A percentile compares a stretch with the other conserved stretches of the same genome.
These are phyloP conservation scores for Trachelipus rathkii DNA, from an alignment of 1,140 invertebrate genomes.

Conservation along the genomic window DNA sequence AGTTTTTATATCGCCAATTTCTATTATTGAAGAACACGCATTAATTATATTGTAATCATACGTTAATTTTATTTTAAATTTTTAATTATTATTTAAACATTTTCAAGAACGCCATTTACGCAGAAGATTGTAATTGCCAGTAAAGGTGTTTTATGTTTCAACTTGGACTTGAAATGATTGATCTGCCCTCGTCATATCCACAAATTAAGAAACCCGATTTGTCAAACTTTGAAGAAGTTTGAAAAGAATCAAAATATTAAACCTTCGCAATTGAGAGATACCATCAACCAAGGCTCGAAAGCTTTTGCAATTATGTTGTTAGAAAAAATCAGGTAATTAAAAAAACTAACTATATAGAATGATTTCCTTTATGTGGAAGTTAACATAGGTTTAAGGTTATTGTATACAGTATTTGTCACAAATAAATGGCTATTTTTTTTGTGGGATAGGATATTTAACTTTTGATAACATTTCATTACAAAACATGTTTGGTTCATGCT, in stretches of 20 bases:
- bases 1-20: no score
- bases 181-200: conserved; percentile 61
- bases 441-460: no score
- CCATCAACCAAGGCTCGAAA: conserved; percentile 69
- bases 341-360: conserved; percentile 37
- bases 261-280: conserved; percentile 62
- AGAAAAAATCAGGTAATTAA: conserved; percentile 76
- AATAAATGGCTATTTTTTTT: no score
- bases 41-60: no score
- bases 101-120: conserved; percentile 65
- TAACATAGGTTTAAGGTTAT: no score
- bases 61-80: no score
- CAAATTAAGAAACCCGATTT: conserved; percentile 78
- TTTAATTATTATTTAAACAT: no score
- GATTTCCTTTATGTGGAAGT: no score
- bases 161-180: conserved; percentile 65
- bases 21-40: no score
- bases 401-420: no score
- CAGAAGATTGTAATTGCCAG: conserved; percentile 84
- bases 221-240: conserved; percentile 62
- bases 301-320: conserved; percentile 85
- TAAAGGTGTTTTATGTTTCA: conserved; percentile 57
- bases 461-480: no score
- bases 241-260: conserved; percentile 66
- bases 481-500: no score